phyloP scores from a whole-genome alignment of 2,797 vertebrate species.

The Phylloscopus collybita region DNA sequence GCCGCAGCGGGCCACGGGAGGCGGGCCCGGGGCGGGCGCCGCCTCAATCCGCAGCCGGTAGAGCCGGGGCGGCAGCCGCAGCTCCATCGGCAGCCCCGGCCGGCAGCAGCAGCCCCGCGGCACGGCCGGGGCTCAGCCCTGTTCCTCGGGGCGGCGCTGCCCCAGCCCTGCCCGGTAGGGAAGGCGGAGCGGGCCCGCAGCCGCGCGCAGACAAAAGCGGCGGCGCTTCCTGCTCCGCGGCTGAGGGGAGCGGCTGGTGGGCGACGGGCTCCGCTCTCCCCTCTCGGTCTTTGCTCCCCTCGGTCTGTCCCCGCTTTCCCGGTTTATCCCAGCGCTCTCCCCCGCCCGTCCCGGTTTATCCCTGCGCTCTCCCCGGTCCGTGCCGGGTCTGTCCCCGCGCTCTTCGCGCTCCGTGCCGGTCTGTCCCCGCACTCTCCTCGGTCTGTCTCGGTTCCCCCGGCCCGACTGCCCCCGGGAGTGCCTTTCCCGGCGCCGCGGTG shows the following conservation, averaged over 20 bases:
- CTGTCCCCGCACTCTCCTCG: background rate
- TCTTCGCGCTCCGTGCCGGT: background rate
- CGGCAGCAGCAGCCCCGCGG: background rate
- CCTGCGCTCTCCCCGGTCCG: background rate
- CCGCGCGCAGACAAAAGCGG: slow-evolving; percentile 60
- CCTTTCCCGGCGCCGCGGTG: background rate
- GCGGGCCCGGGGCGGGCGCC: background rate
- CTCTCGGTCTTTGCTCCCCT: background rate
- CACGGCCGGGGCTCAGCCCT: background rate
- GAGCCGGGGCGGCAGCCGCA: background rate
- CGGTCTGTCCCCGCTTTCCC: too few relatives aligned
- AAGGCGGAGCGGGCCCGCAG: slow-evolving; percentile 35
- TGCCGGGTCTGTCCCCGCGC: background rate
- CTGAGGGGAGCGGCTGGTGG: background rate
- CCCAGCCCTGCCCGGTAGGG: slow-evolving; percentile 28
- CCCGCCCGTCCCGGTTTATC: background rate
- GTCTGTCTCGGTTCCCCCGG: background rate
- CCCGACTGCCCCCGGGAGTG: background rate
- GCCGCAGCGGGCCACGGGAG: background rate
- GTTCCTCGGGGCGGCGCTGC: slow-evolving; percentile 37
- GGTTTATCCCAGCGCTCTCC: background rate
- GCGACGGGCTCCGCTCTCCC: background rate
- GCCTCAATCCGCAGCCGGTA: background rate
- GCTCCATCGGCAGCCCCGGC: background rate
- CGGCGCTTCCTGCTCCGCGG: background rate